These are phyloP conservation scores for Girardia tigrina DNA, from an alignment of 2,888 invertebrate genomes.

Conservation along the genomic window DNA sequence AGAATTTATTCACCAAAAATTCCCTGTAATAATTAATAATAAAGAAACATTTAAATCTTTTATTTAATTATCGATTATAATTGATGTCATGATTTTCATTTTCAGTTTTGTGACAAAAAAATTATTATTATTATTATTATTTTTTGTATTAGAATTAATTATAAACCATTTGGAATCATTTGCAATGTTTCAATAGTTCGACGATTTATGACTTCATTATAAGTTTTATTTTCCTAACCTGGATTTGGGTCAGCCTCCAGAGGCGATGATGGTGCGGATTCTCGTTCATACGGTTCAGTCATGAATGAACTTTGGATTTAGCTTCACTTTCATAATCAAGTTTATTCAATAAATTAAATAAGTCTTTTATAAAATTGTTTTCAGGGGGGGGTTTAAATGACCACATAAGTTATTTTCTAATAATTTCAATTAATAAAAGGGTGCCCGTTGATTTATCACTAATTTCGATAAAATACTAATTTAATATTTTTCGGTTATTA, in stretches of 20 bases:
- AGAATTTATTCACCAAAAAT: slow-evolving; percentile 8
- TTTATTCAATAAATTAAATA: background rate
- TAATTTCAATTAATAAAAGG: too few relatives aligned
- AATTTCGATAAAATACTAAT: too few relatives aligned
- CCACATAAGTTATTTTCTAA: too few relatives aligned
- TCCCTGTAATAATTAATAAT: background rate
- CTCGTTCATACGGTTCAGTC: background rate
- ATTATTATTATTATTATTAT: too few relatives aligned
- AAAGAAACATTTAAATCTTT: background rate
- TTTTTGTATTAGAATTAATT: slow-evolving; percentile 15
- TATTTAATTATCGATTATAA: slow-evolving; percentile 10
- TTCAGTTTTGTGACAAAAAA: background rate
- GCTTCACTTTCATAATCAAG: background rate
- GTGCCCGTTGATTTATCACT: too few relatives aligned
- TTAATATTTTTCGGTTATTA: too few relatives aligned
- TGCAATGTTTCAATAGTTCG: slow-evolving; percentile 13
- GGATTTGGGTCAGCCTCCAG: background rate
- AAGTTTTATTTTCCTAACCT: slow-evolving; percentile 23
- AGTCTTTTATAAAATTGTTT: too few relatives aligned
- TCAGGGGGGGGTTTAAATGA: too few relatives aligned
- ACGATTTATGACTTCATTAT: slow-evolving; percentile 23
- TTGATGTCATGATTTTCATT: slow-evolving; percentile 6
- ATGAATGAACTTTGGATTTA: slow-evolving; percentile 10
- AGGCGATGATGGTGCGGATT: background rate
- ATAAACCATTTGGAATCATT: slow-evolving; percentile 15